Evolutionary conservation across 2,113 vertebrate genomes (phyloP), one percentile per base, ranked within the genome.

Genomic region (Tretioscincus oriximinensis): DNA sequence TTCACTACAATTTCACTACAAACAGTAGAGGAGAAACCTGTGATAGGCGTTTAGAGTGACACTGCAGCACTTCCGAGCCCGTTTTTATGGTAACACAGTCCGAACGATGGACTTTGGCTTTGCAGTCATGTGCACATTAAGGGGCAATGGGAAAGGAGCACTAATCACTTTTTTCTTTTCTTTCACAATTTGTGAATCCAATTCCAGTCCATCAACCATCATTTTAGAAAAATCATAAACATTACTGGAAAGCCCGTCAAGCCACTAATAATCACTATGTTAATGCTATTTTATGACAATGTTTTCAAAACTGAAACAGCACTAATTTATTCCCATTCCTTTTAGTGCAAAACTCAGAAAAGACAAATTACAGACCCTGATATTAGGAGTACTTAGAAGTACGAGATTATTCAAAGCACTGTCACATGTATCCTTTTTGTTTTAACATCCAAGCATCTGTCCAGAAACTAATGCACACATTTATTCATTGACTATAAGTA

Each of bases 391-490:
- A n/a, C 20, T 49, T 54, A 58, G 41, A 81, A 49, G 29, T 31
- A 51, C 16, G 28, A 9, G 49, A 74, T 81, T 74, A 67, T 68
- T 82, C 58, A 68, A 64, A 85, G 58, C 76, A 67, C 10, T 77
- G 47, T 35, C 72, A 70, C 47, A 71, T 64, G 29, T 49, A 81
- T 81, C 73, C 78, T 71, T 60, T 74, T 77, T 85, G 49, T 79
- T 28, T 64, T 61, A 88, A 81, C 86, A 83, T 16, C 1, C n/a
- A 49, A 82, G 49, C 65, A 77, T 51, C 81, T 71, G 76, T 31
- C 77, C 80, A 71, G 71, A 77, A 89, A 82, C 63, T 68, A 82
- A 24, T 84, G 20, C n/a, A 76, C 78, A 28, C 35, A 9, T 24
- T 9, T 45, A 4, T 54, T n/a, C 21, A n/a, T 58, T 11, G 47